These are phyloP conservation scores for Lepidocyrtinus sp. DNA, from an alignment of 2,888 invertebrate species.

Conservation along the genomic window DNA sequence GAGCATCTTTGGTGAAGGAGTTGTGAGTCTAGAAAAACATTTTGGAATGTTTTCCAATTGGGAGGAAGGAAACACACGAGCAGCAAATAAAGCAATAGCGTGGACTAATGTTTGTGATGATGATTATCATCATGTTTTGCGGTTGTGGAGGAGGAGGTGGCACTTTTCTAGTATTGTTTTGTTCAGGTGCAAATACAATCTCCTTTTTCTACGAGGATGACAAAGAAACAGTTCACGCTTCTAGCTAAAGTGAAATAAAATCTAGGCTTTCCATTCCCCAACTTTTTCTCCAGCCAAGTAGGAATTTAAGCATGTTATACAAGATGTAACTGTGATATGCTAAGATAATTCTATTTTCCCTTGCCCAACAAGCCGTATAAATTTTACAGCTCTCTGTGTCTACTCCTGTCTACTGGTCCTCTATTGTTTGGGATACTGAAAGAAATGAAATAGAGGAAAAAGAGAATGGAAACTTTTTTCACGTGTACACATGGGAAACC, in stretches of 20 bases:
- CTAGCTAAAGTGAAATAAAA: conserved; percentile 38
- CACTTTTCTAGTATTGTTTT: not conserved
- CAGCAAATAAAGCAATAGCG: conserved; percentile 3
- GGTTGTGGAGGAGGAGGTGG: not conserved
- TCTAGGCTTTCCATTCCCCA: conserved; percentile 23
- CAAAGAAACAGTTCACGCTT: conserved; percentile 6
- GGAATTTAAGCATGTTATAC: not conserved
- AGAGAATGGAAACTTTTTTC: not conserved
- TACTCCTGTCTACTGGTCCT: no score
- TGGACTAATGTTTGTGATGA: not conserved
- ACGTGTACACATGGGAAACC: no score
- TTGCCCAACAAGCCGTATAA: conserved; percentile 50
- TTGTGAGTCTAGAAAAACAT: not conserved
- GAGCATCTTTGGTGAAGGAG: not conserved
- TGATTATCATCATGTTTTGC: not conserved
- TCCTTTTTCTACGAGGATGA: not conserved
- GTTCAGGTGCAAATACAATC: conserved; percentile 15
- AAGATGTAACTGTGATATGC: not conserved
- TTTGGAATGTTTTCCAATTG: conserved; percentile 4
- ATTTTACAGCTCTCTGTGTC: conserved; percentile 15
- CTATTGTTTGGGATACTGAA: not conserved
- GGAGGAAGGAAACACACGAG: not conserved
- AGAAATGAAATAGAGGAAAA: not conserved
- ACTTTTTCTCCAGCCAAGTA: not conserved
- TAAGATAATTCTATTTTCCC: conserved; percentile 21